Base-by-base conservation (phyloP, 2,797 vertebrate genomes). In the Melanotaenia trifasciata region DNA sequence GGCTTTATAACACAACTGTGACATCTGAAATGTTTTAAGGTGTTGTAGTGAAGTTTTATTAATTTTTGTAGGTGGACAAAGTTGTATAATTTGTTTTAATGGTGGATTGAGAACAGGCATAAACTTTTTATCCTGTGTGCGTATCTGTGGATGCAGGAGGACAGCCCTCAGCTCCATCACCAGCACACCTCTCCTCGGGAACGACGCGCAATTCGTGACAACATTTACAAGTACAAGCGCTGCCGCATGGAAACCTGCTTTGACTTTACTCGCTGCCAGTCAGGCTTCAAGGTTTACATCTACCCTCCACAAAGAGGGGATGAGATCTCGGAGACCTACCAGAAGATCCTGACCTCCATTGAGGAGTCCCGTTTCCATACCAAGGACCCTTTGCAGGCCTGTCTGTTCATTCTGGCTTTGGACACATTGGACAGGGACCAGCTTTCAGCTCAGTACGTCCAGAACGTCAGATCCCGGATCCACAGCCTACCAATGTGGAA, bases 241-340 rank as follows among this genome's bases (percentile, higher is more conserved):
- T 96, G 95, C 85, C 94, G 95, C 69, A 95, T 96, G 95, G 94
- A 95, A 77, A 95, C 94, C 36, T 96, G 95, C 81, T 95, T 96
- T 7, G 94, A 96, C 90, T 93, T 94, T 28, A 61, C 86, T 22
- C 95, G 93, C 74, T 96, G 95, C 75, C 92, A 94, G 81, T 83
- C 80, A 4, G 92, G 93, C 72, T 95, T 95, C 72, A 82, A 84
- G 78, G 89, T 96, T 30, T 96, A 95, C 62, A 71, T 95, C 74
- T 95, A 96, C 84, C 95, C 95, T 0, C 85, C 91, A 1, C 92
- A 90, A 84, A 92, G 93, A 57, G 94, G 93, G 1, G 93, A 95
- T 22, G 87, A 85, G 75, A 78, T 94, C 78, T 95, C 95, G 0
- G 93, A 94, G 79, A 94, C 94, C 84, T 96, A 96, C 88, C 91